phyloP scores from a whole-genome alignment of 1,140 invertebrate genomes.

The Musca vetustissima region DNA sequence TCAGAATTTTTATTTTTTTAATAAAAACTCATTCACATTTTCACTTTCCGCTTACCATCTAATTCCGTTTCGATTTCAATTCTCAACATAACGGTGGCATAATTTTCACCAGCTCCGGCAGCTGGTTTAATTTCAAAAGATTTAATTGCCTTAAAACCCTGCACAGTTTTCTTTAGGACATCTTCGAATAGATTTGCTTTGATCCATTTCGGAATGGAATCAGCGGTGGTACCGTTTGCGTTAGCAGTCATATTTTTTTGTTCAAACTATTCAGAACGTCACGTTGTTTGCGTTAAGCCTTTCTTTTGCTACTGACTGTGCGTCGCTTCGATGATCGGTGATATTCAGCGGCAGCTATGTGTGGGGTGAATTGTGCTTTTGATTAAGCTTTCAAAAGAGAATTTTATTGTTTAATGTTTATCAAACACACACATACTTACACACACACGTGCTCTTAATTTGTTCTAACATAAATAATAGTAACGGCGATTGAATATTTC shows the following conservation, averaged over 20 bases:
- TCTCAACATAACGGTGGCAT: slow-evolving; percentile 24
- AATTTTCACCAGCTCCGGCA: slow-evolving; percentile 29
- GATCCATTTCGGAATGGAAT: slow-evolving; percentile 53
- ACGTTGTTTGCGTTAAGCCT: not conserved
- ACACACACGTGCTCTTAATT: no score
- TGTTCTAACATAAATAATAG: no score
- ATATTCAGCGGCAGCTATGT: not conserved
- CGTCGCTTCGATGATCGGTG: not conserved
- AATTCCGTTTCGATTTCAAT: slow-evolving; percentile 32
- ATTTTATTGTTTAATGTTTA: no score
- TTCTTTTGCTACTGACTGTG: not conserved
- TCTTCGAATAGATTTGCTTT: slow-evolving; percentile 54
- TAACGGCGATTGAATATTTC: no score
- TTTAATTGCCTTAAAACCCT: slow-evolving; percentile 42
- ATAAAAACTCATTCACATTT: no score
- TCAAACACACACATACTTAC: no score
- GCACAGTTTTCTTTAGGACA: slow-evolving; percentile 47
- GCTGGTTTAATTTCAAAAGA: slow-evolving; percentile 37
- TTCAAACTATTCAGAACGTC: not conserved
- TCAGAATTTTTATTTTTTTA: not conserved
- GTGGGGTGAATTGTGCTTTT: not conserved
- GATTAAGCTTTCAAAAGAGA: no score
- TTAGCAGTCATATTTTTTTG: not conserved
- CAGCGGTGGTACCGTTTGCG: not conserved
- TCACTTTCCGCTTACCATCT: not conserved